A percentile compares a stretch with the other conserved stretches of the same genome.
These are phyloP conservation scores for Orthonyx spaldingii DNA, from an alignment of 2,113 vertebrate genomes.

Conservation along the genomic window DNA sequence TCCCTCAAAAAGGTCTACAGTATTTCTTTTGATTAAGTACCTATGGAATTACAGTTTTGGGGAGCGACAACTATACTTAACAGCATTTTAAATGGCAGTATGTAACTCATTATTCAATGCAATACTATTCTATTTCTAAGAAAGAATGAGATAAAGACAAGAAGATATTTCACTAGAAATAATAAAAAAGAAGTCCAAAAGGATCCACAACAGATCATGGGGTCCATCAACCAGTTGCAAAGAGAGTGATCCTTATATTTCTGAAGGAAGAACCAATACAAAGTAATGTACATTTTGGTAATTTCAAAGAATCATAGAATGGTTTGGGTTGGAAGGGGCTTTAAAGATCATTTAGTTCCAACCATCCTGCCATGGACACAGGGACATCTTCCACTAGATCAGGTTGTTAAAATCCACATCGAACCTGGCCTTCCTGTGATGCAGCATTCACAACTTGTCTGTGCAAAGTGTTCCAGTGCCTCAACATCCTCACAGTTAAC, in stretches of 20 bases:
- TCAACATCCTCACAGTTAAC: background rate
- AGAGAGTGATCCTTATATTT: background rate
- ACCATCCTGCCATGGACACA: too few species aligned
- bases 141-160: background rate
- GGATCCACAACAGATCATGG: background rate
- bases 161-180: background rate
- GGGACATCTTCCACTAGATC: background rate
- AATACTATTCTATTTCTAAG: background rate
- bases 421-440: background rate
- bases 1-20: background rate
- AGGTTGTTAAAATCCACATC: background rate
- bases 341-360: background rate
- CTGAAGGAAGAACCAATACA: background rate
- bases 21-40: slow-evolving; percentile 34
- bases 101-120: background rate
- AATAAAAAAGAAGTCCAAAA: background rate
- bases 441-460: background rate
- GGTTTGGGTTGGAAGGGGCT: background rate
- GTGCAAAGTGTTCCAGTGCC: background rate
- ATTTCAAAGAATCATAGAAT: background rate
- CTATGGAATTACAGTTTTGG: background rate
- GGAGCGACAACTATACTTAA: background rate
- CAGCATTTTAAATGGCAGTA: background rate
- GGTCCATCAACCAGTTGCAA: background rate
- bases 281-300: background rate